Percentiles rank a stretch among this genome's conserved stretches.
These are phyloP conservation scores for Oncorhynchus mykiss DNA, from an alignment of 2,113 vertebrate species.

Conservation along the genomic window DNA sequence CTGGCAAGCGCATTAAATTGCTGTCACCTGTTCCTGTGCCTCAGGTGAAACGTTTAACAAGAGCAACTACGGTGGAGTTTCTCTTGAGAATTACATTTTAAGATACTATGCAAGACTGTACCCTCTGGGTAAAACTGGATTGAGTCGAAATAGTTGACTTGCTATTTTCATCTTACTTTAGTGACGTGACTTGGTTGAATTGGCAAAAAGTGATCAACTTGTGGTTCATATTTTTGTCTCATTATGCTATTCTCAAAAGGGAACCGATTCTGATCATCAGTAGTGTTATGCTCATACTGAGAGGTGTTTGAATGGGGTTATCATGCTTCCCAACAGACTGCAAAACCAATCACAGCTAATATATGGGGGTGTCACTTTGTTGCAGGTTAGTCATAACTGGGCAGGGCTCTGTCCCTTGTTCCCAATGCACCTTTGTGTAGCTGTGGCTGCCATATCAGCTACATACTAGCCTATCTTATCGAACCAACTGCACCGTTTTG, in stretches of 20 bases:
- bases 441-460: slow-evolving; percentile 64
- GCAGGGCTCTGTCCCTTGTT: slow-evolving; percentile 9
- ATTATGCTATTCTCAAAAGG: not conserved
- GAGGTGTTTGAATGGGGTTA: not conserved
- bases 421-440: slow-evolving; percentile 45
- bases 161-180: too few species aligned
- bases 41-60: slow-evolving; percentile 26
- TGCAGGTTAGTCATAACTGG: slow-evolving; percentile 53
- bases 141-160: not conserved
- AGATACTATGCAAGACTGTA: too few species aligned
- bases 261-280: too few species aligned
- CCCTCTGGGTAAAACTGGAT: not conserved
- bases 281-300: not conserved
- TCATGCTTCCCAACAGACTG: not conserved
- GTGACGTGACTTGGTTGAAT: too few species aligned
- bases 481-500: slow-evolving; percentile 57
- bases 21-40: slow-evolving; percentile 28
- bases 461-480: slow-evolving; percentile 66
- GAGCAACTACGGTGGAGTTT: slow-evolving; percentile 33
- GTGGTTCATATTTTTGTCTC: not conserved
- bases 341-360: not conserved
- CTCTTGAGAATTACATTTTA: slow-evolving; percentile 31
- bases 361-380: slow-evolving; percentile 49
- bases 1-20: not conserved
- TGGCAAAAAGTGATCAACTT: not conserved